Conservation (phyloP, 2,113 vertebrate species). For the Cyprinus carpio region DNA sequence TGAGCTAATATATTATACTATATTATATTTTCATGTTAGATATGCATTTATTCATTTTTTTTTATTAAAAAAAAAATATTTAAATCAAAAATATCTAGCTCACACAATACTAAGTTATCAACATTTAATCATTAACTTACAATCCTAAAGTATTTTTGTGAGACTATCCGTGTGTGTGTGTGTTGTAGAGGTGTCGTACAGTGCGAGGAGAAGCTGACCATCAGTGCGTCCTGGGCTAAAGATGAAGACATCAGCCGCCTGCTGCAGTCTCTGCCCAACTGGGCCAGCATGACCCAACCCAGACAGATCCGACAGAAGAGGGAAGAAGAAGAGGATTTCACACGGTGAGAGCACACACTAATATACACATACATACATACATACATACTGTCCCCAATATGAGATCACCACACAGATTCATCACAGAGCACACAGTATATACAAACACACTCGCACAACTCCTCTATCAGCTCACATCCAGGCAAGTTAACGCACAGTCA, state of each 20-base stretch:
- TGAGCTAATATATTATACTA: neutral
- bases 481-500: slow-evolving; percentile 64
- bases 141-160: no score
- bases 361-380: neutral
- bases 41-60: no score
- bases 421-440: slow-evolving; percentile 9
- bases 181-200: slow-evolving; percentile 84
- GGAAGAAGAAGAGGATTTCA: slow-evolving; percentile 96
- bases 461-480: slow-evolving; percentile 70
- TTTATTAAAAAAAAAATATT: no score
- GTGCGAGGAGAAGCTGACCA: slow-evolving; percentile 93
- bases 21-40: neutral
- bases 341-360: slow-evolving; percentile 83
- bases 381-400: neutral
- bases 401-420: slow-evolving; percentile 26
- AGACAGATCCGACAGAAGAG: slow-evolving; percentile 90
- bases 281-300: slow-evolving; percentile 93
- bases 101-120: no score
- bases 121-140: no score
- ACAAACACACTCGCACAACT: slow-evolving; percentile 29
- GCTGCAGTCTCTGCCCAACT: slow-evolving; percentile 94
- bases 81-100: neutral
- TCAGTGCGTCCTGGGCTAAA: slow-evolving; percentile 97
- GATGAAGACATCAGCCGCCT: slow-evolving; percentile 97
- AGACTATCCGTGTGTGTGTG: slow-evolving; percentile 41